Evolutionary conservation across 1,140 invertebrate genomes (phyloP).

Genomic region (Nasonia vitripennis): DNA sequence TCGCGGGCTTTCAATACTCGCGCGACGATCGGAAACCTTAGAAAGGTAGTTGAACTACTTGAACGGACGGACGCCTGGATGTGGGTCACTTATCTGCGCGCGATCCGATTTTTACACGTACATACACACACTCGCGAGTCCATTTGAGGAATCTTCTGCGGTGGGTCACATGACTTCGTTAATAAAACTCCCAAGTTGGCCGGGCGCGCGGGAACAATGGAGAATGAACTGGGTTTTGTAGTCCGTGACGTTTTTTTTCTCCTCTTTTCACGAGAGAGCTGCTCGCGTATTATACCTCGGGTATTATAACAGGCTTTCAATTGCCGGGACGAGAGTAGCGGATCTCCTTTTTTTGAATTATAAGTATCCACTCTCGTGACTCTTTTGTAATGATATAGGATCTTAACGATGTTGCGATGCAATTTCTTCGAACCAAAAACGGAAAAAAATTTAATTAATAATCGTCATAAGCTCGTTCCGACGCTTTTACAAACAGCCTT

Average conservation of each 20-base stretch:
- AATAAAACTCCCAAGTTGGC: conserved; percentile 9
- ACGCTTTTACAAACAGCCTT: not conserved
- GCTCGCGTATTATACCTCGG: not conserved
- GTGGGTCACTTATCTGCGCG: conserved; percentile 54
- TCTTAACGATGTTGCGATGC: not conserved
- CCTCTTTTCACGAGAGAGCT: not conserved
- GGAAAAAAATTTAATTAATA: no score
- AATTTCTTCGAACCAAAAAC: no score
- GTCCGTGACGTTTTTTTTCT: conserved; percentile 36
- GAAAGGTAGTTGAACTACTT: conserved; percentile 53
- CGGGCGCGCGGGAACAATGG: conserved; percentile 26
- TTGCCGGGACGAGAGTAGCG: not conserved
- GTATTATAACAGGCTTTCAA: not conserved
- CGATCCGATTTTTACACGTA: conserved; percentile 57
- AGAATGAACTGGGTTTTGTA: conserved; percentile 30
- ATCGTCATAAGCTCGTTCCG: not conserved
- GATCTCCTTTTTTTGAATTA: not conserved
- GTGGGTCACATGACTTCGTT: conserved; percentile 32
- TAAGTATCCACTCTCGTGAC: not conserved
- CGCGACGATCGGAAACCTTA: conserved; percentile 39
- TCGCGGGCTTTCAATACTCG: conserved; percentile 30
- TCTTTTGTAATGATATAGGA: not conserved
- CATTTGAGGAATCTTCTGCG: conserved; percentile 19
- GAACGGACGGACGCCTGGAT: conserved; percentile 47
- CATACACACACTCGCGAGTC: no score